Conservation (phyloP, 64 coral and sea anemone genomes). For the Montipora sp. region DNA sequence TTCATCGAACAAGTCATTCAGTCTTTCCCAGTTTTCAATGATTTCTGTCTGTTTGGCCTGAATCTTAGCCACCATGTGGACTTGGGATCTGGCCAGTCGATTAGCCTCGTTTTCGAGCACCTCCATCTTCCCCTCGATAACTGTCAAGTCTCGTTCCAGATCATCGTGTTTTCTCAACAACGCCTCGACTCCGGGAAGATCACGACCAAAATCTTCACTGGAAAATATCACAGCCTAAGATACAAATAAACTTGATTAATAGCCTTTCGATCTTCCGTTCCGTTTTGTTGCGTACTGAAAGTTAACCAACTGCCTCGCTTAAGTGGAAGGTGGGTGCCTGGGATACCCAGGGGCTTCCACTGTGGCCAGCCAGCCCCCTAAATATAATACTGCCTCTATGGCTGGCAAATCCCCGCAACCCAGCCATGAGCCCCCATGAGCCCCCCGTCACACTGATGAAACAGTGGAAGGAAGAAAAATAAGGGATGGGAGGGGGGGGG, state of each 20-base stretch:
- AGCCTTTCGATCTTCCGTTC: background rate
- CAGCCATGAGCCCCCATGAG: no score
- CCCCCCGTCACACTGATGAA: no score
- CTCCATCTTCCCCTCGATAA: conserved; percentile 92
- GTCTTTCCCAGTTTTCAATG: conserved; percentile 92
- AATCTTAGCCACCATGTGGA: conserved; percentile 67
- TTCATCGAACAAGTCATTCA: conserved; percentile 96
- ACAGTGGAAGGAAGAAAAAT: no score
- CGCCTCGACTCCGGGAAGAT: conserved; percentile 81
- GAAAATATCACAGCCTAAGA: conserved; percentile 68
- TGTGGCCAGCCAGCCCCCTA: no score
- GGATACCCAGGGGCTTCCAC: no score
- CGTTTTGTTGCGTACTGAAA: no score
- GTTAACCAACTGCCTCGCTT: no score
- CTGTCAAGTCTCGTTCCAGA: conserved; percentile 83
- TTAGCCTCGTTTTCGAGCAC: conserved; percentile 83
- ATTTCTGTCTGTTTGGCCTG: conserved; percentile 83
- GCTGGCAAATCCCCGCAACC: no score
- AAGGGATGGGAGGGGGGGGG: no score
- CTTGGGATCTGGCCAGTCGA: conserved; percentile 75
- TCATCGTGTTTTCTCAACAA: conserved; percentile 94
- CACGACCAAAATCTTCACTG: conserved; percentile 83
- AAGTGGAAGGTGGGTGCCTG: no score
- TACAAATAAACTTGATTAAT: background rate
- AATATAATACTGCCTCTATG: no score